These are phyloP conservation scores for Chaenodraco wilsoni DNA, from an alignment of 2,797 vertebrate genomes.

Conservation along the genomic window DNA sequence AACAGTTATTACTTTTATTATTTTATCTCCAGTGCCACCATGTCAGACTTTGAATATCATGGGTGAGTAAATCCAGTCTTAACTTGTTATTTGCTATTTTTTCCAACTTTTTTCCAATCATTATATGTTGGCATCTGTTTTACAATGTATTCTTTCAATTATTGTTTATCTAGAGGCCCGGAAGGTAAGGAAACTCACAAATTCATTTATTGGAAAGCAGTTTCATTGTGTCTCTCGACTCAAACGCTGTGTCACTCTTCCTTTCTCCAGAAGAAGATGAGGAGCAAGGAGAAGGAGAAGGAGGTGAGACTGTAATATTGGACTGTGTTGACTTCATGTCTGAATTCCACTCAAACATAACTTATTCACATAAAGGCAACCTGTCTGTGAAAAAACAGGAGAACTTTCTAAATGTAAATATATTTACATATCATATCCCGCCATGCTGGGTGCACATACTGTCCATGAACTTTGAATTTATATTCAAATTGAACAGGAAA, in stretches of 20 bases:
- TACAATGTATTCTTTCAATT: conserved; percentile 7
- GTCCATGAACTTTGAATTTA: neutral
- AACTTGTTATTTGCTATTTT: neutral
- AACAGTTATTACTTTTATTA: neutral
- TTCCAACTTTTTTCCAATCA: neutral
- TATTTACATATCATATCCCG: conserved; percentile 5
- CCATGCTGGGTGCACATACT: neutral
- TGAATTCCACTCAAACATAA: neutral
- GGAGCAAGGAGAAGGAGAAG: conserved; percentile 76
- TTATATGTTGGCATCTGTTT: neutral
- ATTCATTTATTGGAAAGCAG: neutral
- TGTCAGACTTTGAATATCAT: conserved; percentile 73
- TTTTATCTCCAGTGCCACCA: conserved; percentile 58
- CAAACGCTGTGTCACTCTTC: neutral
- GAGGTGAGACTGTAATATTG: conserved; percentile 63
- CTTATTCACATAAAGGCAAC: neutral
- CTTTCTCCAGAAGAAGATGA: conserved; percentile 71
- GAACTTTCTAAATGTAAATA: conserved; percentile 1
- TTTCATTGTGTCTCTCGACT: neutral
- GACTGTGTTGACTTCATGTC: neutral
- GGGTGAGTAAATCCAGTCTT: conserved; percentile 63
- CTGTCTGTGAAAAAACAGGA: neutral
- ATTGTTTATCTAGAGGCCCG: conserved; percentile 50
- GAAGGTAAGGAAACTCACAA: conserved; percentile 64
- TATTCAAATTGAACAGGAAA: neutral